These are phyloP conservation scores for Archilochus colubris DNA, from an alignment of 2,113 vertebrate species.

Conservation along the genomic window DNA sequence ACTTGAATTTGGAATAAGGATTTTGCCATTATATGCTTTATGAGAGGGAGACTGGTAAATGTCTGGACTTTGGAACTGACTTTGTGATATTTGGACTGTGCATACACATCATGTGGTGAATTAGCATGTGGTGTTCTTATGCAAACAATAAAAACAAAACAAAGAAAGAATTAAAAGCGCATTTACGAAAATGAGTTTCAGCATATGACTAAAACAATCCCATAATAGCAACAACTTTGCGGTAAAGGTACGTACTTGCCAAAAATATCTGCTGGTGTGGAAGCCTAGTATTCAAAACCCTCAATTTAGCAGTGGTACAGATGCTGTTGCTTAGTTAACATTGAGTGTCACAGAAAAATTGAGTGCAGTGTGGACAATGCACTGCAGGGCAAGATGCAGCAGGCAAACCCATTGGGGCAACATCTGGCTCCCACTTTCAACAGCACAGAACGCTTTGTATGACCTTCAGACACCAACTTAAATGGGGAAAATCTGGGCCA, in stretches of 20 bases:
- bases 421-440: not conserved
- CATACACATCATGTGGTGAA: constrained; percentile 58
- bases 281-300: not conserved
- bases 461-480: not conserved
- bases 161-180: constrained; percentile 67
- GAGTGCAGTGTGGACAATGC: not conserved
- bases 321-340: not conserved
- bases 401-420: not conserved
- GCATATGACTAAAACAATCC: constrained; percentile 63
- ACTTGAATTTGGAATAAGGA: constrained; percentile 72
- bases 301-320: not conserved
- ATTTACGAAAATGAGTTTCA: constrained; percentile 60
- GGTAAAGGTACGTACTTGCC: constrained; percentile 23
- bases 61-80: constrained; percentile 70
- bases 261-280: constrained; percentile 31
- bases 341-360: not conserved
- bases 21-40: constrained; percentile 70
- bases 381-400: not conserved
- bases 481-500: not conserved
- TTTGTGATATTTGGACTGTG: constrained; percentile 75
- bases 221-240: constrained; percentile 52
- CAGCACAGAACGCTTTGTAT: not conserved
- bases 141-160: constrained; percentile 72
- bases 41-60: constrained; percentile 72
- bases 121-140: constrained; percentile 68